Base-by-base conservation (phyloP, 2,797 vertebrate genomes). In the Anguilla pacifica region DNA sequence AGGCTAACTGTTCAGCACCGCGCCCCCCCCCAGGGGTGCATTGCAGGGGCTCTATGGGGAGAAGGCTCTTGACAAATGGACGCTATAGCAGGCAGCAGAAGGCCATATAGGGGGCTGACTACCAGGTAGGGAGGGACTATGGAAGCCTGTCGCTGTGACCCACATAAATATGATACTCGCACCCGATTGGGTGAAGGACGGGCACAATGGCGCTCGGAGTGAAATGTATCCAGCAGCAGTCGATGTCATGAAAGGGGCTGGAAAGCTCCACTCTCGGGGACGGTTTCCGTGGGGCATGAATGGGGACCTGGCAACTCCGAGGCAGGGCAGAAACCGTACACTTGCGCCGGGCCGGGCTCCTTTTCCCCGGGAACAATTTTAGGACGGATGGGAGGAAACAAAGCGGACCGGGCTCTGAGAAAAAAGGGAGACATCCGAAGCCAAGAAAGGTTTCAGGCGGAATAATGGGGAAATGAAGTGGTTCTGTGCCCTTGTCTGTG, bases 71-170 rank as follows among this genome's bases (percentile, higher is more conserved):
- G 46, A 17, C 85, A 70, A 64, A 28, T 86, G 89, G 77, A 46
- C n/a, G 9, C 28, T 84, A 81, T 46, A 43, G 89, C 53, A 81
- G 82, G 61, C 87, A 88, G 59, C 61, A 81, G 87, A 89, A 81
- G 67, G 28, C 49, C 81, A 84, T 82, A 85, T 49, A 43, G 35
- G 17, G 31, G 17, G 57, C 19, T 85, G 35, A 88, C 85, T 85
- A 81, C 59, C 85, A 61, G 85, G 67, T 70, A 85, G 85, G 77
- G 25, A 61, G 82, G 28, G 28, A 59, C 81, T 85, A 79, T 88
- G 86, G 84, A 89, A 43, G 39, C 31, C 17, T 74, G 87, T 86
- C 51, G 53, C 84, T 55, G 81, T 88, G 89, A 85, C 87, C 88
- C 85, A 81, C 67, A 89, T 84, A 74, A 85, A 83, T 31, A 79